phyloP scores from a whole-genome alignment of 2,888 invertebrate genomes.

The Scrobipalpa costella region DNA sequence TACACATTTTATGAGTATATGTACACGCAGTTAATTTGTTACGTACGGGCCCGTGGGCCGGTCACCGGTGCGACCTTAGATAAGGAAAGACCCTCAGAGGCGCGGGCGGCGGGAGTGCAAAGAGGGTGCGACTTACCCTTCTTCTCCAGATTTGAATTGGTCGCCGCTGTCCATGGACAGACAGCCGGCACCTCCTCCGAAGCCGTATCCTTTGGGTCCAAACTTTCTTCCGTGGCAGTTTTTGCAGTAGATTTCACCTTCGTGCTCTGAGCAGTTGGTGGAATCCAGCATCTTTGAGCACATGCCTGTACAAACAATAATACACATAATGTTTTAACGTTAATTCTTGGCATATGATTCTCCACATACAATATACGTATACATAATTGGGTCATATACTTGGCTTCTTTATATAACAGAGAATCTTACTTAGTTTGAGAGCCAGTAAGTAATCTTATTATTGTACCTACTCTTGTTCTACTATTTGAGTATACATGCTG shows the following conservation, averaged over 20 bases:
- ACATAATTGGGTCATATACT: not conserved
- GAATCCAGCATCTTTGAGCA: constrained; percentile 99
- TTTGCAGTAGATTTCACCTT: constrained; percentile 98
- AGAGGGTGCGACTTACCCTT: constrained; percentile 85
- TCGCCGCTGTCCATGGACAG: constrained; percentile 97
- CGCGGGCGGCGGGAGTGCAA: constrained; percentile 76
- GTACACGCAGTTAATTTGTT: constrained; percentile 81
- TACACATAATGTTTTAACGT: not conserved
- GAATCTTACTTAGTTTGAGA: too few species aligned
- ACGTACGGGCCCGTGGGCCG: constrained; percentile 77
- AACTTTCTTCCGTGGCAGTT: constrained; percentile 98
- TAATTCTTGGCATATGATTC: too few species aligned
- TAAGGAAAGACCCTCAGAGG: constrained; percentile 82
- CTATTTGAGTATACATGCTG: too few species aligned
- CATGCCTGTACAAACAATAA: constrained; percentile 83
- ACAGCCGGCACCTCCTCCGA: constrained; percentile 98
- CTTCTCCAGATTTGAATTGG: constrained; percentile 84
- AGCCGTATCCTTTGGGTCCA: constrained; percentile 99
- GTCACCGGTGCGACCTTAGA: constrained; percentile 72
- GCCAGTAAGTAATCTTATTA: too few species aligned
- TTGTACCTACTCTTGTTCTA: too few species aligned
- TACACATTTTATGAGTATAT: constrained; percentile 68
- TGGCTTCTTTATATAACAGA: too few species aligned
- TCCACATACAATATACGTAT: not conserved
- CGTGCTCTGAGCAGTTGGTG: constrained; percentile 98